Conservation (phyloP, 53 echinoderm and acorn worm genomes). For the Patiria pectinifera region DNA sequence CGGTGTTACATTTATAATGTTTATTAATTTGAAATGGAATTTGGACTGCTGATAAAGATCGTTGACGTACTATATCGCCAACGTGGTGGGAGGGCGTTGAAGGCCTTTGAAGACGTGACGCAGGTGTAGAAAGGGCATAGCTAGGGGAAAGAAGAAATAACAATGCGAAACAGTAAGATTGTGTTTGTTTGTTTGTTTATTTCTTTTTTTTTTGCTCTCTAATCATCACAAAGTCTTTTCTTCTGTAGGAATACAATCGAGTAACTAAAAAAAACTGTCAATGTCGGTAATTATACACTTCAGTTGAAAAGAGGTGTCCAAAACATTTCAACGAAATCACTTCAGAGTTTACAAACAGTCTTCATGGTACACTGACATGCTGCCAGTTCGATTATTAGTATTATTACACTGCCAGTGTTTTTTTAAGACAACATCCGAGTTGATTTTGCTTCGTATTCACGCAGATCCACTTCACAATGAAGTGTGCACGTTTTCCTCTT, state of each 20-base stretch:
- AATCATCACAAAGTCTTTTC: constrained; percentile 33
- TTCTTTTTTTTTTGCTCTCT: constrained; percentile 14
- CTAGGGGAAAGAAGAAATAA: not conserved
- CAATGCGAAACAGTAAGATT: not conserved
- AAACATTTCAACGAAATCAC: constrained; percentile 13
- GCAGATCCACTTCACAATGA: not conserved
- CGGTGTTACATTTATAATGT: constrained; percentile 14
- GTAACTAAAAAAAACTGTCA: not conserved
- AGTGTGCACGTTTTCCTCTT: too few species aligned
- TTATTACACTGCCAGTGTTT: not conserved
- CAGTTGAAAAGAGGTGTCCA: constrained; percentile 2
- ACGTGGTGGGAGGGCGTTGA: not conserved
- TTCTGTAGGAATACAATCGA: constrained; percentile 34
- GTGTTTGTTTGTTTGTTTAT: not conserved
- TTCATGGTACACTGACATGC: constrained; percentile 37
- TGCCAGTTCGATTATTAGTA: not conserved
- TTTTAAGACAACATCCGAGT: not conserved
- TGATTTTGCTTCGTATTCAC: not conserved
- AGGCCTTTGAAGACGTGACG: not conserved
- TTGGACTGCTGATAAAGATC: not conserved
- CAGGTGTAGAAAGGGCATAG: not conserved
- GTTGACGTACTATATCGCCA: not conserved
- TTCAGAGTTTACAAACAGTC: constrained; percentile 19
- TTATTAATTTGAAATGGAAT: constrained; percentile 24
- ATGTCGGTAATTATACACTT: constrained; percentile 35